Conservation (phyloP, 2,797 vertebrate genomes). For the Gymnothorax reevesii region DNA sequence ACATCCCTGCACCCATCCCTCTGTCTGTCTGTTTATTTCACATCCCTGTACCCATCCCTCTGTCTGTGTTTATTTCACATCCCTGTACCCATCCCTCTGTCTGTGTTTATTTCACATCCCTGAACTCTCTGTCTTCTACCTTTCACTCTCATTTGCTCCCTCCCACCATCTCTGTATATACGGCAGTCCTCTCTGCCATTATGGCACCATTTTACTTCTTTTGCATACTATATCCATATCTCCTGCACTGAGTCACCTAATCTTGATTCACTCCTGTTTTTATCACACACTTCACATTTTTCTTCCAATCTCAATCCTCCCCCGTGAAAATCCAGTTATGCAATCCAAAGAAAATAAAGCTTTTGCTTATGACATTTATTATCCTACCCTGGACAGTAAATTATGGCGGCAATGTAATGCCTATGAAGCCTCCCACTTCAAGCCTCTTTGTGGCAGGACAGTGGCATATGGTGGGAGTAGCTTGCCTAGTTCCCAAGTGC, state of each 20-base stretch:
- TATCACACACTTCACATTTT: not conserved
- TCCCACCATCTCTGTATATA: slow-evolving; percentile 16
- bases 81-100: slow-evolving; percentile 55
- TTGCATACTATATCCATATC: not conserved
- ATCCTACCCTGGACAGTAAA: too few species aligned
- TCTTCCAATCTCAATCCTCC: not conserved
- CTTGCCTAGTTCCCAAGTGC: too few species aligned
- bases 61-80: too few species aligned
- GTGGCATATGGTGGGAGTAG: too few species aligned
- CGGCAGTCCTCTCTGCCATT: not conserved
- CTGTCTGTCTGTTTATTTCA: too few species aligned
- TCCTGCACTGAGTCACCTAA: not conserved
- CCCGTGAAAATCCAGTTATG: not conserved
- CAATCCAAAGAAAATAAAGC: not conserved
- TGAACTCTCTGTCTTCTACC: slow-evolving; percentile 45
- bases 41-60: slow-evolving; percentile 52
- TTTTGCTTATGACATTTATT: slow-evolving; percentile 1
- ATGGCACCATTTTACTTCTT: not conserved
- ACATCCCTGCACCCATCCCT: slow-evolving; percentile 51
- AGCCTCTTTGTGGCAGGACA: too few species aligned
- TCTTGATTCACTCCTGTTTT: not conserved
- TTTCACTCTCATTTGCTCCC: not conserved
- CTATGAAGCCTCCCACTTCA: not conserved
- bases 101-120: slow-evolving; percentile 27
- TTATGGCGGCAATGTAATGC: not conserved